A percentile compares a stretch with the other conserved stretches of the same genome.
Evolutionary conservation across 2,888 invertebrate genomes (phyloP).

Genomic region (Zhuqinia jingwanae): DNA sequence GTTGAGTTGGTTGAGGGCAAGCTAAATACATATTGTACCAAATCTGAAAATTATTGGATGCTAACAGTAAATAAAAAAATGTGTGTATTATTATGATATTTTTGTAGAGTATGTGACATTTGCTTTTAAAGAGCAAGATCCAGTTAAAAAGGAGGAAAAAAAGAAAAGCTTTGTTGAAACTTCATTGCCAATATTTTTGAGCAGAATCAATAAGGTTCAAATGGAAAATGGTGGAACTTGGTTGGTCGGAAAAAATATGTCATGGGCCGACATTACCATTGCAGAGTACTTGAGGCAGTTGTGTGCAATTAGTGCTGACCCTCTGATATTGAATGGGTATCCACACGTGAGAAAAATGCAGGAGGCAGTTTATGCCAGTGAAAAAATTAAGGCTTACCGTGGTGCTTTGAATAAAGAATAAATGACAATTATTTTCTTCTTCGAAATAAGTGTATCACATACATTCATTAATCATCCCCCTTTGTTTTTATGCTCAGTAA

Average conservation of each 20-base stretch:
- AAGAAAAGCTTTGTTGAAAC: slow-evolving; percentile 47
- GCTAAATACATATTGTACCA: no score
- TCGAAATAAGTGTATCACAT: no score
- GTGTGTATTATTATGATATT: not conserved
- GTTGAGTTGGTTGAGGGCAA: slow-evolving; percentile 68
- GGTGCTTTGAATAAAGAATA: not conserved
- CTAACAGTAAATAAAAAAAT: not conserved
- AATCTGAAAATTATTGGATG: no score
- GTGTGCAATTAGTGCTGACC: slow-evolving; percentile 25
- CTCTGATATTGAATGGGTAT: slow-evolving; percentile 32
- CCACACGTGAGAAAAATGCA: slow-evolving; percentile 56
- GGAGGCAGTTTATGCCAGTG: slow-evolving; percentile 58
- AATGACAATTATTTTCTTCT: not conserved
- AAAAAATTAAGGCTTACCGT: slow-evolving; percentile 60
- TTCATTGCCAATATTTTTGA: slow-evolving; percentile 52
- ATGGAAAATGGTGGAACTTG: slow-evolving; percentile 62
- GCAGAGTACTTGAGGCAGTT: slow-evolving; percentile 59
- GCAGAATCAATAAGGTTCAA: slow-evolving; percentile 59
- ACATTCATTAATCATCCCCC: no score
- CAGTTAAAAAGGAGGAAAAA: slow-evolving; percentile 32
- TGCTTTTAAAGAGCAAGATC: slow-evolving; percentile 53
- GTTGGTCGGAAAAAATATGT: slow-evolving; percentile 67
- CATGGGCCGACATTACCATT: slow-evolving; percentile 72
- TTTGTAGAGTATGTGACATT: slow-evolving; percentile 30
- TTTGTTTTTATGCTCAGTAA: no score